Conservation (phyloP, 2,888 invertebrate genomes). For the Tiliacea aurago region DNA sequence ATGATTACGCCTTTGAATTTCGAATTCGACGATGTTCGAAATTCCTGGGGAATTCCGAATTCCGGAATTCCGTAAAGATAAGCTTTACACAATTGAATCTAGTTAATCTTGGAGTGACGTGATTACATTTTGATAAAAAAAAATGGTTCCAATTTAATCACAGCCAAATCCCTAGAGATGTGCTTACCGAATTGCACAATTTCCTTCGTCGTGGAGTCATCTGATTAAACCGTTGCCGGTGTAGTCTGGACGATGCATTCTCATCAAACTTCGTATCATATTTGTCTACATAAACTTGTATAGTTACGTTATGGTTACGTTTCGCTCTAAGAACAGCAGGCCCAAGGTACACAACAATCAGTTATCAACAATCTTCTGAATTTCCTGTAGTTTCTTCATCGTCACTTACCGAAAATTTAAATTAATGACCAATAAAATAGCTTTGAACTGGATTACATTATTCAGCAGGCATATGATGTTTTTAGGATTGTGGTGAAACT, state of each 20-base stretch:
- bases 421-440: slow-evolving; percentile 4
- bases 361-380: slow-evolving; percentile 35
- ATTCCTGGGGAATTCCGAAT: slow-evolving; percentile 23
- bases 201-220: slow-evolving; percentile 48
- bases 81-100: slow-evolving; percentile 21
- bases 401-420: slow-evolving; percentile 23
- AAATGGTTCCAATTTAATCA: slow-evolving; percentile 31
- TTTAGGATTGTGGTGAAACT: not conserved
- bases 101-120: slow-evolving; percentile 22
- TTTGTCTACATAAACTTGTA: slow-evolving; percentile 31
- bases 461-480: not conserved
- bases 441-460: slow-evolving; percentile 9
- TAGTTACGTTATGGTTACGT: slow-evolving; percentile 42
- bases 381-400: slow-evolving; percentile 41
- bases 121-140: not conserved
- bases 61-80: slow-evolving; percentile 22
- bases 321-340: slow-evolving; percentile 28
- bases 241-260: slow-evolving; percentile 29
- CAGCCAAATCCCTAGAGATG: slow-evolving; percentile 22
- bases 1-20: slow-evolving; percentile 47
- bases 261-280: slow-evolving; percentile 6
- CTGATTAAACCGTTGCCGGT: slow-evolving; percentile 50
- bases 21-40: slow-evolving; percentile 25
- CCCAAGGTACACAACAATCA: slow-evolving; percentile 40
- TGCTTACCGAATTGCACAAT: slow-evolving; percentile 51